A percentile compares a stretch with the other conserved stretches of the same genome.
phyloP scores from a whole-genome alignment of 1,140 invertebrate species.

The Zaprionus tsacasi region DNA sequence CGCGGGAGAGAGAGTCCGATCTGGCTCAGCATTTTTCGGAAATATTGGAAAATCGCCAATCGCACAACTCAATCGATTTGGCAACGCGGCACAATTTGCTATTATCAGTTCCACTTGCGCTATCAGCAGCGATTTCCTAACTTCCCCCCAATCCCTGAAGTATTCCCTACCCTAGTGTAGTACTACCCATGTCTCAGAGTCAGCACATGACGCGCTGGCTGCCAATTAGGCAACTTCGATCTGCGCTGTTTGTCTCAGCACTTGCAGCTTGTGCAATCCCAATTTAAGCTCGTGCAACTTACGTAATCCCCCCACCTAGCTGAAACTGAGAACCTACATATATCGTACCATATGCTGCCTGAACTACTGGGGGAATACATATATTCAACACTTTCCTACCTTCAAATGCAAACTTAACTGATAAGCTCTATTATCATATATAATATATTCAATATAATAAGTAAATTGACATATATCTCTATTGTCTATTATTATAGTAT shows the following conservation, averaged over 20 bases:
- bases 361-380: too few relatives aligned
- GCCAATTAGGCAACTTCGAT: constrained; percentile 27
- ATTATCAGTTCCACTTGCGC: constrained; percentile 28
- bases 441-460: too few relatives aligned
- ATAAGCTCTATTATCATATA: too few relatives aligned
- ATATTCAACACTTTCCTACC: too few relatives aligned
- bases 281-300: not conserved
- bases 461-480: too few relatives aligned
- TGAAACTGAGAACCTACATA: not conserved
- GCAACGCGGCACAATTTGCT: constrained; percentile 32
- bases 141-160: too few relatives aligned
- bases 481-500: too few relatives aligned
- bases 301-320: not conserved
- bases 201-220: constrained; percentile 16
- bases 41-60: constrained; percentile 14
- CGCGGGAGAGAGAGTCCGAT: not conserved
- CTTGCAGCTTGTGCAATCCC: not conserved
- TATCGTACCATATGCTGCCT: not conserved
- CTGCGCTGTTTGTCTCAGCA: constrained; percentile 4
- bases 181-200: not conserved
- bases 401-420: too few relatives aligned
- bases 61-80: constrained; percentile 11
- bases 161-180: too few relatives aligned
- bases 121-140: not conserved
- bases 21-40: constrained; percentile 45